These are phyloP conservation scores for Arnoldichthys spilopterus DNA, from an alignment of 2,797 vertebrate species.

Conservation along the genomic window DNA sequence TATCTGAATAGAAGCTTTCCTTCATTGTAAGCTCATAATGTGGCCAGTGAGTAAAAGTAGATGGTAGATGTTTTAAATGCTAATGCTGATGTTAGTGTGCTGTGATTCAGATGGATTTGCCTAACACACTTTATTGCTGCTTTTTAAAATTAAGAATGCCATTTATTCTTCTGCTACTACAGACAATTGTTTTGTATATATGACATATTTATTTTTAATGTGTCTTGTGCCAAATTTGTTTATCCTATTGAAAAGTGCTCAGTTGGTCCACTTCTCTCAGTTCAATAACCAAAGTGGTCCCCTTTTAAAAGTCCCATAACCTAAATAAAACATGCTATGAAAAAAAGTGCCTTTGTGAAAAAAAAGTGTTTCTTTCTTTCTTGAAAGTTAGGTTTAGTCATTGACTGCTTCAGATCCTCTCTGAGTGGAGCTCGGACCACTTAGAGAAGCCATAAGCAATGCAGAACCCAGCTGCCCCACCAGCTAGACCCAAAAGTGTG, in stretches of 20 bases:
- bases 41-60: no score
- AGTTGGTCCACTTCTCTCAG: conserved; percentile 49
- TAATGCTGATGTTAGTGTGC: background rate
- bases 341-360: conserved; percentile 18
- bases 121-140: background rate
- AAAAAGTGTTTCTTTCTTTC: background rate
- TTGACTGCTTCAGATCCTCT: background rate
- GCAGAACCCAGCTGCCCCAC: background rate
- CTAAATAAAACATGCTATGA: conserved; percentile 69
- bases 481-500: background rate
- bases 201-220: conserved; percentile 51
- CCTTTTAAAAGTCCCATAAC: conserved; percentile 60
- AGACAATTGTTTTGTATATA: conserved; percentile 9
- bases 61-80: no score
- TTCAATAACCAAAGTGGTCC: conserved; percentile 35
- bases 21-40: no score
- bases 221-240: conserved; percentile 17
- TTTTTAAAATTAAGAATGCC: background rate
- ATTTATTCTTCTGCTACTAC: background rate
- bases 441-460: background rate
- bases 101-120: background rate
- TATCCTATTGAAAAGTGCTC: conserved; percentile 47
- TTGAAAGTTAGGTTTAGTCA: background rate
- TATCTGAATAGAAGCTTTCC: no score
- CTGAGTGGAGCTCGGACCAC: background rate